Conservation (phyloP, 1,140 invertebrate species). For the Lucilia sericata region DNA sequence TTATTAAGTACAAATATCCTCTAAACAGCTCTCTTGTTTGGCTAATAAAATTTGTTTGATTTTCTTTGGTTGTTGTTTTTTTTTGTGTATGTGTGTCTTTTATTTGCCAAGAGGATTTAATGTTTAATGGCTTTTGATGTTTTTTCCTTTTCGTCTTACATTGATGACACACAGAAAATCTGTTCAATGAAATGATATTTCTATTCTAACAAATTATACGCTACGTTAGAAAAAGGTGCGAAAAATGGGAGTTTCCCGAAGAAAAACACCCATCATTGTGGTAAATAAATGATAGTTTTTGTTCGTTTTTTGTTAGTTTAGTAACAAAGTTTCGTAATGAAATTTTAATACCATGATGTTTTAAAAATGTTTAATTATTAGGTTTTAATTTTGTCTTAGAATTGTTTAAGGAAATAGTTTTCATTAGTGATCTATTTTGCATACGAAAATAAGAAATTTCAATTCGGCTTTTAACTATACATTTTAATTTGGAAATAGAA, state of each 20-base stretch:
- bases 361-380: no score
- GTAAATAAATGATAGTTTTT: slow-evolving; percentile 27
- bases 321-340: no score
- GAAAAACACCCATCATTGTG: slow-evolving; percentile 7
- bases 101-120: neutral
- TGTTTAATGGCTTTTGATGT: slow-evolving; percentile 33
- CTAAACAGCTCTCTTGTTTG: neutral
- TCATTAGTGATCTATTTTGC: no score
- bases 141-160: slow-evolving; percentile 7
- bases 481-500: no score
- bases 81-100: slow-evolving; percentile 16
- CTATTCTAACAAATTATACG: neutral
- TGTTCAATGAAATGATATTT: slow-evolving; percentile 21
- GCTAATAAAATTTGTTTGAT: slow-evolving; percentile 30
- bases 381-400: no score
- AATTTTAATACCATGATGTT: no score
- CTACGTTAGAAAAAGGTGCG: neutral
- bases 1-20: neutral
- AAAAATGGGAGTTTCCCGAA: slow-evolving; percentile 10
- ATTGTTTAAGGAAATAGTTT: no score
- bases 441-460: no score
- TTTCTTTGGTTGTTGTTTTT: neutral
- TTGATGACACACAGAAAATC: slow-evolving; percentile 17
- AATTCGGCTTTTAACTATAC: no score
- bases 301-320: no score